Evolutionary conservation across 2,888 invertebrate species (phyloP), one percentile per base, ranked within the genome.

Genomic region (Vannuccia rotundouncinata): DNA sequence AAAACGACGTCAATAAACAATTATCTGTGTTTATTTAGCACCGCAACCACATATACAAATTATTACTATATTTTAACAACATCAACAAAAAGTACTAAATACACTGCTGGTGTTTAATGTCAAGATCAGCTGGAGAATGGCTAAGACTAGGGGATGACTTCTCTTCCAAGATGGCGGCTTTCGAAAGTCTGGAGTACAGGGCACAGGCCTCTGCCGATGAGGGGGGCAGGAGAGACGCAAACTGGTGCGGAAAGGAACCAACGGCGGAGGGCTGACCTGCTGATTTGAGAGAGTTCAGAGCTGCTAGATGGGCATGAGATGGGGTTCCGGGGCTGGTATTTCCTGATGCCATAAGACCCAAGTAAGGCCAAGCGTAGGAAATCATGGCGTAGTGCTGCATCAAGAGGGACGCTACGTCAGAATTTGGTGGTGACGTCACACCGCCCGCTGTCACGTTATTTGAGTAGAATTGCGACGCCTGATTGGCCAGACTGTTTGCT

Each of bases 331-430:
- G 5, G 17, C 66, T 27, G 2, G 17, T 27, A 66, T 2, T 27
- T 17, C 22, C 22, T 17, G 66, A 66, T 2, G 66, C 66, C 66
- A 66, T 66, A 22, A 66, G 66, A n/a, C 66, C 66, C 25, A 66
- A 27, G 25, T 66, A 66, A 27, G 66, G 66, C 66, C 66, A 66
- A 13, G 66, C 66, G 66, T 66, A 66, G 10, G 66, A 66, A 27
- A 66, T 66, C 66, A 66, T 66, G 10, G 66, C 66, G 25, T 66
- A 66, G 66, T 66, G 66, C 66, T 66, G 66, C 66, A 66, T 66
- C 22, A 66, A 22, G 2, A 66, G 25, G 22, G 66, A 66, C 22
- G 66, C 66, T 2, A 66, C 22, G 25, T 66, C 66, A 27, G 66
- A 66, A 27, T 22, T 22, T 5, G 66, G 10, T 2, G 66, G 10